Evolutionary conservation across 92 coral and sea anemone genomes (phyloP).

Genomic region (Epizoanthus ramosus): DNA sequence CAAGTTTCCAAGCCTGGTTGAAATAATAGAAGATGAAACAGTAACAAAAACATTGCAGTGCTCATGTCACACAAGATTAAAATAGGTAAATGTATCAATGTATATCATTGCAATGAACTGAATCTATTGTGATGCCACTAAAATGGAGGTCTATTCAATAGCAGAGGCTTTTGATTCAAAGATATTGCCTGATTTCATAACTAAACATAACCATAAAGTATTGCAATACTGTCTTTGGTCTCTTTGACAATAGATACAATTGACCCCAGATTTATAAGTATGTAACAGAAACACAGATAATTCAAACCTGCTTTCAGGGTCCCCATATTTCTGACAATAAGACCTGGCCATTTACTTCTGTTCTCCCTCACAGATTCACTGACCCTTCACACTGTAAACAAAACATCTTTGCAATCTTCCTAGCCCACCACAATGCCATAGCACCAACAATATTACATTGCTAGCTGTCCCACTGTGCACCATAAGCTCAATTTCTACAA

Average conservation of each 20-base stretch:
- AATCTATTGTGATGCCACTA: not conserved
- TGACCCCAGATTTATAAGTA: conserved; percentile 16
- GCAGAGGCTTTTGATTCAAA: conserved; percentile 1
- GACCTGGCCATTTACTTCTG: not conserved
- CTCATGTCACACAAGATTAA: conserved; percentile 2
- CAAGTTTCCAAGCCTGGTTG: no score
- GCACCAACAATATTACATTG: not conserved
- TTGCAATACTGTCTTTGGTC: not conserved
- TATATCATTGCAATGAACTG: not conserved
- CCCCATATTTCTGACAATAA: conserved; percentile 9
- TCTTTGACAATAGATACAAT: not conserved
- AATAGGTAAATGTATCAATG: not conserved
- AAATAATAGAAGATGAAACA: no score
- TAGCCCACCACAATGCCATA: not conserved
- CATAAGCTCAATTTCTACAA: not conserved
- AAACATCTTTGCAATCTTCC: not conserved
- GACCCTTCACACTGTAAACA: conserved; percentile 23
- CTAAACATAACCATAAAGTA: not conserved
- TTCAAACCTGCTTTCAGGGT: conserved; percentile 39
- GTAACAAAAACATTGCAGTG: no score
- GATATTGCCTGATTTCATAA: not conserved
- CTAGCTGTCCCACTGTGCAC: not conserved
- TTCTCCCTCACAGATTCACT: conserved; percentile 3
- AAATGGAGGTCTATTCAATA: not conserved
- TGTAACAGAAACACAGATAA: conserved; percentile 30